These are phyloP conservation scores for Actinopyga echinites DNA, from an alignment of 53 echinoderm and acorn worm genomes.

Conservation along the genomic window DNA sequence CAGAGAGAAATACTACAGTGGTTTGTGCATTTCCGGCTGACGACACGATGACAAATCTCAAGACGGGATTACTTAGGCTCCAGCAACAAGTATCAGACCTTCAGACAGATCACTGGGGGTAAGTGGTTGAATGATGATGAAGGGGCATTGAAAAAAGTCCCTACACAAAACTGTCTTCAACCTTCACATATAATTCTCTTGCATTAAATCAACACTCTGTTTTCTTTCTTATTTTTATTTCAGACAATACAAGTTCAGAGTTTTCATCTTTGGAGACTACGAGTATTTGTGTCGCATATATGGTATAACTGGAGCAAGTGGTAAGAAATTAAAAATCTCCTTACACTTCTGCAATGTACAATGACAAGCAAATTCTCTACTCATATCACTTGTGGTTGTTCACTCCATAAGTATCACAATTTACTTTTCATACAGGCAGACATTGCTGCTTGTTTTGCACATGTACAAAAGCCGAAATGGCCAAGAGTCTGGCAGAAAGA, in stretches of 20 bases:
- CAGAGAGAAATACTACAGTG: background rate
- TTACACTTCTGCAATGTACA: background rate
- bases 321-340: background rate
- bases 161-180: no score
- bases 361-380: background rate
- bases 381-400: background rate
- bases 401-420: background rate
- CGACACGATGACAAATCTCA: background rate
- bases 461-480: background rate
- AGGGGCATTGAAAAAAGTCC: no score
- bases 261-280: background rate
- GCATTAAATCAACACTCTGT: no score
- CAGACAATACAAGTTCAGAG: background rate
- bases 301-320: conserved; percentile 1
- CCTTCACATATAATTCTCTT: no score
- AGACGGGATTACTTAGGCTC: background rate
- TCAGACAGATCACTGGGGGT: background rate
- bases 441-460: background rate
- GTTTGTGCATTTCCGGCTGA: background rate
- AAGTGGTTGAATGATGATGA: background rate
- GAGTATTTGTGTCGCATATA: background rate
- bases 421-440: background rate
- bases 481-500: background rate
- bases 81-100: background rate
- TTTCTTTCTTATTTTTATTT: background rate